phyloP scores from a whole-genome alignment of 1,140 invertebrate genomes.

The Lepidurus arcticus region DNA sequence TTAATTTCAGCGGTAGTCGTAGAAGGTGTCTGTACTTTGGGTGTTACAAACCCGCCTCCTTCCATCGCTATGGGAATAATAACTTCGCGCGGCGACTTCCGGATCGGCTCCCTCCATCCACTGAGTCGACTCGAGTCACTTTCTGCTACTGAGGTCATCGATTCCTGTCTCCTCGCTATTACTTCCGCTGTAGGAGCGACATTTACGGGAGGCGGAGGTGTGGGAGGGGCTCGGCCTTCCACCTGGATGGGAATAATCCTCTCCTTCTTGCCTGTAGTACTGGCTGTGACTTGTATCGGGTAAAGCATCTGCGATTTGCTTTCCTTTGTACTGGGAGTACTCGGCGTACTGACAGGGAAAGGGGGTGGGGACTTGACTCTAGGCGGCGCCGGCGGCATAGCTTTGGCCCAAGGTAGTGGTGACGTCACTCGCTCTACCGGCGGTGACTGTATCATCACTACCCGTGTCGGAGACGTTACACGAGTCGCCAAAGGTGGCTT shows the following conservation, averaged over 20 bases:
- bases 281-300: conserved; percentile 1
- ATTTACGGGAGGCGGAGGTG: conserved; percentile 21
- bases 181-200: background rate
- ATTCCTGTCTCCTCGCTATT: background rate
- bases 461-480: conserved; percentile 7
- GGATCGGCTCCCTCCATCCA: conserved; percentile 58
- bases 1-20: conserved; percentile 30
- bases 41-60: conserved; percentile 76
- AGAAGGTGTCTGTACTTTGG: conserved; percentile 41
- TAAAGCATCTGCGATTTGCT: background rate
- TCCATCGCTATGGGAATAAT: conserved; percentile 87
- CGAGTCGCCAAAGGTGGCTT: conserved; percentile 23
- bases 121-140: conserved; percentile 13
- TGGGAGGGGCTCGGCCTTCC: conserved; percentile 38
- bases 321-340: background rate
- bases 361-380: conserved; percentile 24
- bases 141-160: background rate
- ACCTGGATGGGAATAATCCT: conserved; percentile 60
- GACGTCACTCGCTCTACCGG: conserved; percentile 26
- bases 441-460: background rate
- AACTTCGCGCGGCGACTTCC: conserved; percentile 79
- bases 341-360: background rate
- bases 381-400: conserved; percentile 27
- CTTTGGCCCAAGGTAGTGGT: conserved; percentile 14
- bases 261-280: conserved; percentile 47